Percentiles rank a stretch among this genome's conserved stretches.
Conservation (phyloP, 2,888 invertebrate species). For the Leptarthrus brevirostris region DNA sequence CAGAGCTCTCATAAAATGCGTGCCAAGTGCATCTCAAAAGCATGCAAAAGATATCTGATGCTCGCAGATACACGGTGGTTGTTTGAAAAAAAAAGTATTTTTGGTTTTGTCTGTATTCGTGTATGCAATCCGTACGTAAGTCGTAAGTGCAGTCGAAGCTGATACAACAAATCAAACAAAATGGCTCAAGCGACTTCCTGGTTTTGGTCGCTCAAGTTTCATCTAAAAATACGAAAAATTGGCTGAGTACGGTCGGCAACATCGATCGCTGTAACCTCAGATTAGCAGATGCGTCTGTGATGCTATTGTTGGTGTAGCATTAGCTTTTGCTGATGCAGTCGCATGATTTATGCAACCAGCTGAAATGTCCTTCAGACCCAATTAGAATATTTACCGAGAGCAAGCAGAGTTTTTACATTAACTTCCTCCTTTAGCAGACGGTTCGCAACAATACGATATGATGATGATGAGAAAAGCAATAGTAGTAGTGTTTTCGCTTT, state of each 20-base stretch:
- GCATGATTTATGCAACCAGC: constrained; percentile 38
- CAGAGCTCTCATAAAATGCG: constrained; percentile 54
- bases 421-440: constrained; percentile 38
- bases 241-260: constrained; percentile 19
- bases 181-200: constrained; percentile 41
- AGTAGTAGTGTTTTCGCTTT: no score
- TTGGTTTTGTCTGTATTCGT: no score
- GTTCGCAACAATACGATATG: no score
- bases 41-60: not conserved
- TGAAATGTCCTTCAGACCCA: constrained; percentile 47
- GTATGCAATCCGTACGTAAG: not conserved
- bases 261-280: not conserved
- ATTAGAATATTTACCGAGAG: constrained; percentile 46
- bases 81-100: no score
- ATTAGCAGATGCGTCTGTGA: constrained; percentile 23
- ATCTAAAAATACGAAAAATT: constrained; percentile 41
- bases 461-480: no score
- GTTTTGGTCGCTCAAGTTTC: constrained; percentile 44
- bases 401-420: constrained; percentile 3
- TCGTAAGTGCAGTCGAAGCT: no score
- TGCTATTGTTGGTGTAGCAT: not conserved
- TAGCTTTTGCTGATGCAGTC: constrained; percentile 4
- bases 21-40: constrained; percentile 55
- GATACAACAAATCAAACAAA: constrained; percentile 26
- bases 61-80: no score